Evolutionary conservation across 2,888 invertebrate genomes (phyloP).

Genomic region (Plagiodera versicolora): DNA sequence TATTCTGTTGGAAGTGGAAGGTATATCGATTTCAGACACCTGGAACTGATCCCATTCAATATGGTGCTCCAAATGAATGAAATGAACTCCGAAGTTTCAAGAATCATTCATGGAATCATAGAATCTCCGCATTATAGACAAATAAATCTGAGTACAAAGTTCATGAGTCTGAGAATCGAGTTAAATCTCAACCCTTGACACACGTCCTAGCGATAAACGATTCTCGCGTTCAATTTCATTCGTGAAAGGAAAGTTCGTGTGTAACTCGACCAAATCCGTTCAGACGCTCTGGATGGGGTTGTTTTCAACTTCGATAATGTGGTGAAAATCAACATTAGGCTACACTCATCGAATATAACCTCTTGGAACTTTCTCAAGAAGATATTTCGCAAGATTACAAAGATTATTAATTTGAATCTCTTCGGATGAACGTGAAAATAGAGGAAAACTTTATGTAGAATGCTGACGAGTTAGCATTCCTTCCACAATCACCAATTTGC

Average conservation of each 20-base stretch:
- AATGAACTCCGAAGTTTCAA: too few relatives aligned
- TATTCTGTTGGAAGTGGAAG: not conserved
- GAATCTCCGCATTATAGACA: too few relatives aligned
- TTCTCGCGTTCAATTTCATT: slow-evolving; percentile 31
- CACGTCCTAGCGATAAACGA: slow-evolving; percentile 31
- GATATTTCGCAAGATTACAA: not conserved
- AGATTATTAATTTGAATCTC: not conserved
- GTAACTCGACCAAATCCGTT: slow-evolving; percentile 14
- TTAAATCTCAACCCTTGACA: slow-evolving; percentile 20
- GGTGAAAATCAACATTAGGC: not conserved
- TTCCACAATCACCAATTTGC: too few relatives aligned
- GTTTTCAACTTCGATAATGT: not conserved
- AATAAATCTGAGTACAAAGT: too few relatives aligned
- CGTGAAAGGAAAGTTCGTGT: slow-evolving; percentile 26
- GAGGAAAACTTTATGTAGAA: too few relatives aligned
- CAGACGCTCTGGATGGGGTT: not conserved
- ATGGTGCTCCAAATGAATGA: too few relatives aligned
- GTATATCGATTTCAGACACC: too few relatives aligned
- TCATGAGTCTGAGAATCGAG: slow-evolving; percentile 15
- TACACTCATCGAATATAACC: not conserved
- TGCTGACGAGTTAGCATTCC: too few relatives aligned
- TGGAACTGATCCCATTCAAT: too few relatives aligned
- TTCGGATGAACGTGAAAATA: too few relatives aligned
- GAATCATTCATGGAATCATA: too few relatives aligned
- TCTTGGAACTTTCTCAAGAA: not conserved